phyloP scores from a whole-genome alignment of 92 coral and sea anemone species.

The Bergia sp. region DNA sequence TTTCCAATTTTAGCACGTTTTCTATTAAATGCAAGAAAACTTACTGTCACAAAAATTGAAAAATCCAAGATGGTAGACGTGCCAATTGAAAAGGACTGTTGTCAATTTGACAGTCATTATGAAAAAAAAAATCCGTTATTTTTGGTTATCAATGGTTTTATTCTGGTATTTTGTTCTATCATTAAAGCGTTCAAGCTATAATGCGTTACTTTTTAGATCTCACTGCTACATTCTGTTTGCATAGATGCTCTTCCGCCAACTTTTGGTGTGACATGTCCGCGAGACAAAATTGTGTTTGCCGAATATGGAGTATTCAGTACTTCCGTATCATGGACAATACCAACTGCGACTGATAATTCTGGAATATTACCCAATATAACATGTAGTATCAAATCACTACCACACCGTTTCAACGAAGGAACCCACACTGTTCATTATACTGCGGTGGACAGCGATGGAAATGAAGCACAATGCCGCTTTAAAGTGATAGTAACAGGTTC shows the following conservation, averaged over 20 bases:
- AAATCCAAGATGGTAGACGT: no score
- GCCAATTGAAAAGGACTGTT: no score
- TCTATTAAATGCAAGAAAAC: no score
- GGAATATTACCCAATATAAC: conserved; percentile 6
- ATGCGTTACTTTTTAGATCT: background rate
- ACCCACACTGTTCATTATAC: conserved; percentile 10
- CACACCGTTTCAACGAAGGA: conserved; percentile 1
- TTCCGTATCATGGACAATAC: background rate
- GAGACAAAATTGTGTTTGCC: background rate
- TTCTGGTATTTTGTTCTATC: background rate
- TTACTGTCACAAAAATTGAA: no score
- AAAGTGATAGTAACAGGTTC: background rate
- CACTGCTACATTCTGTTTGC: background rate
- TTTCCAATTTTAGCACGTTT: no score
- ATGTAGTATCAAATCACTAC: conserved; percentile 1
- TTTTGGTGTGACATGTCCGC: conserved; percentile 2
- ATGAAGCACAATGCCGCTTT: background rate
- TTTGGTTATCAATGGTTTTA: no score
- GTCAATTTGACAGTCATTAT: no score
- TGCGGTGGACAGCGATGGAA: background rate
- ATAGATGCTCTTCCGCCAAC: background rate
- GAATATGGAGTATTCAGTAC: background rate
- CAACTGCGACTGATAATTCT: conserved; percentile 24
- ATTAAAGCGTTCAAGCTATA: background rate
- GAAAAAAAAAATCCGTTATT: no score